Percentiles rank a stretch among this genome's conserved stretches.
Evolutionary conservation across 2,113 vertebrate genomes (phyloP).

Genomic region (Dolichotis patagonum): DNA sequence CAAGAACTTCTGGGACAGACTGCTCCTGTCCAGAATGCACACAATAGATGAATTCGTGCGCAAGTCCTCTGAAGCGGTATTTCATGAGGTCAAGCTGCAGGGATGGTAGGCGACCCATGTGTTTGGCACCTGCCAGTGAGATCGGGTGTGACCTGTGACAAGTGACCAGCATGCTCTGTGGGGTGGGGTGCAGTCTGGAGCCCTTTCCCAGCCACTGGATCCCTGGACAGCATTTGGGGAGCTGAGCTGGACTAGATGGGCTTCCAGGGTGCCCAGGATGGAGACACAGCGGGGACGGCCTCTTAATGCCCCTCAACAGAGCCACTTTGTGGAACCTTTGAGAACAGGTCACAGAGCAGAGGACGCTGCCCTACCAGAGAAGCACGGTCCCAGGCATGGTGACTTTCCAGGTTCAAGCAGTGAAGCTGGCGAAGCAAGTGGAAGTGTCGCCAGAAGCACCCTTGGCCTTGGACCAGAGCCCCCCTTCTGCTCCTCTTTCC

Average conservation of each 20-base stretch:
- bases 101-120: not conserved
- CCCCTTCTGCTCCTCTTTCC: fast-evolving
- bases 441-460: fast-evolving
- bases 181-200: fast-evolving
- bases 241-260: no score
- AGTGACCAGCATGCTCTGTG: not conserved
- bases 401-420: fast-evolving
- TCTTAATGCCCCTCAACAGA: fast-evolving
- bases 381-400: fast-evolving
- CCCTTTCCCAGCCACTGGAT: not conserved
- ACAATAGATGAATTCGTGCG: not conserved
- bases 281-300: no score
- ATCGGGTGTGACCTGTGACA: not conserved
- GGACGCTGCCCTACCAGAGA: fast-evolving
- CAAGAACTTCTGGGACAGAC: not conserved
- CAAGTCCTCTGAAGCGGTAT: not conserved
- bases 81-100: not conserved
- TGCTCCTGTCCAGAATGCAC: not conserved
- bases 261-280: no score
- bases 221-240: not conserved
- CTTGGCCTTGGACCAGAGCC: not conserved
- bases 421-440: fast-evolving
- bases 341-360: fast-evolving
- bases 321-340: fast-evolving
- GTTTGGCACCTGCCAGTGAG: not conserved